Conservation (phyloP, 2,888 invertebrate genomes). For the Pimpla rufipes region DNA sequence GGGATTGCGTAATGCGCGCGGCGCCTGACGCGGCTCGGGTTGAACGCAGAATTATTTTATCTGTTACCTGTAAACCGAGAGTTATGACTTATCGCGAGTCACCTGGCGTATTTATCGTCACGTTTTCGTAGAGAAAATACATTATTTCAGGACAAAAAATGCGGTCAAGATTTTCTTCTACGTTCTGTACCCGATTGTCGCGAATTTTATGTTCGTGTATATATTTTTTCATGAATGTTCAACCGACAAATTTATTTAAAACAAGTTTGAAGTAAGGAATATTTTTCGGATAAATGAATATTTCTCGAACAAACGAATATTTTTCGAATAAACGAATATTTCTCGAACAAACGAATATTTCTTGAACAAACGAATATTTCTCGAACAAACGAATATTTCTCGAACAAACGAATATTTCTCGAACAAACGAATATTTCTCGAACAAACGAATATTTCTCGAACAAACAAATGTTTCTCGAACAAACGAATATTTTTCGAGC, state of each 20-base stretch:
- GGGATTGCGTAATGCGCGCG: constrained; percentile 47
- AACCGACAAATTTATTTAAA: too few relatives aligned
- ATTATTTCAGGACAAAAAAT: too few relatives aligned
- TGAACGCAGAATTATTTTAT: too few relatives aligned
- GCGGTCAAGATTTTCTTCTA: too few relatives aligned
- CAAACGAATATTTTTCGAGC: not conserved
- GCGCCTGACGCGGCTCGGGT: constrained; percentile 21
- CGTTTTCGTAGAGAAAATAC: too few relatives aligned
- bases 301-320: not conserved
- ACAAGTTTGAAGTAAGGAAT: not conserved
- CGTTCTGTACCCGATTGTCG: too few relatives aligned
- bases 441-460: not conserved
- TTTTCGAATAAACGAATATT: not conserved
- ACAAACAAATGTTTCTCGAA: not conserved
- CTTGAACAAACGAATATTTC: not conserved
- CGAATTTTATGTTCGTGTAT: too few relatives aligned
- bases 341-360: not conserved
- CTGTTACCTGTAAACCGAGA: too few relatives aligned
- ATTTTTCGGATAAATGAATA: not conserved
- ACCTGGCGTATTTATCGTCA: too few relatives aligned
- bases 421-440: not conserved
- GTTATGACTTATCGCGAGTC: too few relatives aligned
- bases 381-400: not conserved
- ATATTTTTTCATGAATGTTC: too few relatives aligned
- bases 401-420: not conserved